Conservation (phyloP, 2,888 invertebrate genomes). For the Meta bourneti region DNA sequence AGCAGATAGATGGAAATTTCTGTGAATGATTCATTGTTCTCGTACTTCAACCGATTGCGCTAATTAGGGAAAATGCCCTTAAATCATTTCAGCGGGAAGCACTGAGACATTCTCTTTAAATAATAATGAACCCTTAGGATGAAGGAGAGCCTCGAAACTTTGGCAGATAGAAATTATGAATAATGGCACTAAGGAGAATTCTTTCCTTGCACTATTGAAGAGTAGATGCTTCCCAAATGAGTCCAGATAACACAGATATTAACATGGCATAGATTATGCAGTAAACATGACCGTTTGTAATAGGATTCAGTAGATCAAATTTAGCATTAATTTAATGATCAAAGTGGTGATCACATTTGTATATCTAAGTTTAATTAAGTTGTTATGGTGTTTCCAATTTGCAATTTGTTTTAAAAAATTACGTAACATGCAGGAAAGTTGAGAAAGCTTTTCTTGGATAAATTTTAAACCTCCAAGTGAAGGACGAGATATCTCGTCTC, state of each 20-base stretch:
- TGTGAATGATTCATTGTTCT: slow-evolving; percentile 26
- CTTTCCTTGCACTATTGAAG: not conserved
- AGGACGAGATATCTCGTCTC: too few species aligned
- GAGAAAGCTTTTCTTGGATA: too few species aligned
- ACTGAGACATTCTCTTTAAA: slow-evolving; percentile 22
- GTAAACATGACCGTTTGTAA: not conserved
- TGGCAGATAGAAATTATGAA: slow-evolving; percentile 27
- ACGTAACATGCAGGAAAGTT: too few species aligned
- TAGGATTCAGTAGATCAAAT: not conserved
- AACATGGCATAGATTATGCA: not conserved
- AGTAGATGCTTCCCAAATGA: not conserved
- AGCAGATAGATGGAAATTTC: slow-evolving; percentile 8
- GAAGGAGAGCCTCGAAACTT: not conserved
- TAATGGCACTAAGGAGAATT: not conserved
- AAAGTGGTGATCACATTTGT: not conserved
- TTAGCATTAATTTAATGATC: not conserved
- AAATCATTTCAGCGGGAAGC: slow-evolving; percentile 34
- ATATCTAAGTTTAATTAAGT: not conserved
- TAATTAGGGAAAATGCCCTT: slow-evolving; percentile 6
- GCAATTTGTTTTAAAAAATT: too few species aligned
- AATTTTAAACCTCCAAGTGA: too few species aligned
- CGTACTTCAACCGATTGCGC: not conserved
- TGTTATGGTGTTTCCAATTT: not conserved
- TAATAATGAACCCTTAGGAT: slow-evolving; percentile 30
- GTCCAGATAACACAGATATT: not conserved